phyloP scores from a whole-genome alignment of 2,113 vertebrate species.

The Passer domesticus region DNA sequence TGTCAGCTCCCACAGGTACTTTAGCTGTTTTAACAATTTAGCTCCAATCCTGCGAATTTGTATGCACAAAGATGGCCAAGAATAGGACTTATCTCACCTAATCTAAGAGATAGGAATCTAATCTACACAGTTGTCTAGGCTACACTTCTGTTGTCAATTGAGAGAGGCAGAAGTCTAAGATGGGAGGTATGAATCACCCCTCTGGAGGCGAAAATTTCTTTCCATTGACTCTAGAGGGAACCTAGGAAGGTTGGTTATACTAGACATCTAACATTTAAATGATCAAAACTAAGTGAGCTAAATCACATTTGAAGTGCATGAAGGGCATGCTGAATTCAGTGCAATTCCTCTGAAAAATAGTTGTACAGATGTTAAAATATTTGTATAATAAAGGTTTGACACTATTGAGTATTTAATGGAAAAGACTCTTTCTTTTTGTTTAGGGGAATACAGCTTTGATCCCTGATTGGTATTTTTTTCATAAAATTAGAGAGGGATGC shows the following conservation, averaged over 20 bases:
- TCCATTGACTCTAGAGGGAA: slow-evolving; percentile 5
- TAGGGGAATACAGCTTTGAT: neutral
- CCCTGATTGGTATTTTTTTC: neutral
- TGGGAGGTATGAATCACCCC: slow-evolving; percentile 22
- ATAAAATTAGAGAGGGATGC: neutral
- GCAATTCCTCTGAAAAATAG: neutral
- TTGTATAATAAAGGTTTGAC: neutral
- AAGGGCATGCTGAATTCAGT: neutral
- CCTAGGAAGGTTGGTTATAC: neutral
- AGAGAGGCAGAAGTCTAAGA: slow-evolving; percentile 22
- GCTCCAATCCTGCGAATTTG: neutral
- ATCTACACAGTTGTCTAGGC: slow-evolving; percentile 40
- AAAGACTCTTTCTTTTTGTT: neutral
- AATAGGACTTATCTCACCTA: slow-evolving; percentile 37
- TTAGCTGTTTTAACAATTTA: neutral
- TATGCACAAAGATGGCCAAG: neutral
- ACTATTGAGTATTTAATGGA: neutral
- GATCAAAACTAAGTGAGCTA: neutral
- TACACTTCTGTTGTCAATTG: slow-evolving; percentile 41
- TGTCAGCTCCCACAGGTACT: neutral
- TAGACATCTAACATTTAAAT: neutral
- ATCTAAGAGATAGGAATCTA: slow-evolving; percentile 24
- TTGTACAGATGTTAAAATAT: neutral
- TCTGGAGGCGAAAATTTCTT: neutral
- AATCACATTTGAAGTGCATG: neutral